Conservation (phyloP, 2,113 vertebrate species). For the Hemicordylus capensis region DNA sequence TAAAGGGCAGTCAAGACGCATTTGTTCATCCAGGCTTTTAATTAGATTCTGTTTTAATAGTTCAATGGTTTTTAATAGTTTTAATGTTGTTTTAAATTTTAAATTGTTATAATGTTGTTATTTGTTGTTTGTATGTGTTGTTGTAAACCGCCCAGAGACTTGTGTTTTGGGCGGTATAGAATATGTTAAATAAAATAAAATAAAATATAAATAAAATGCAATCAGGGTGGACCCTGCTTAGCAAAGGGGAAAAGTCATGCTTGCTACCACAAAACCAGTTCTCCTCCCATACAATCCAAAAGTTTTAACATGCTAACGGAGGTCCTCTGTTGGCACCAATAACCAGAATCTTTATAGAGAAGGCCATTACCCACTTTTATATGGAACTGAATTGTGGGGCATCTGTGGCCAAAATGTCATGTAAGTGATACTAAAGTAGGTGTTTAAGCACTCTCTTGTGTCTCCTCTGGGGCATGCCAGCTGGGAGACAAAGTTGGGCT, state of each 20-base stretch:
- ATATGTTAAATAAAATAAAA: too few species aligned
- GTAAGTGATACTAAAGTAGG: background rate
- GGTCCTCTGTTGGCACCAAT: background rate
- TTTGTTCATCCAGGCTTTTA: too few species aligned
- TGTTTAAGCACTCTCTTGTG: background rate
- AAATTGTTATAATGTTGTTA: too few species aligned
- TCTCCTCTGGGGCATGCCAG: background rate
- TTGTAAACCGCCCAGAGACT: background rate
- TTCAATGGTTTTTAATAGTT: too few species aligned
- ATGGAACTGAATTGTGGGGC: background rate
- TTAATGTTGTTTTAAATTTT: too few species aligned
- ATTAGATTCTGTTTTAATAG: too few species aligned
- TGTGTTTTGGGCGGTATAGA: too few species aligned
- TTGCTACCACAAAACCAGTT: too few species aligned
- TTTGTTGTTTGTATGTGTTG: background rate
- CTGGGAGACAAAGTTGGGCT: background rate
- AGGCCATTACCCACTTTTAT: background rate
- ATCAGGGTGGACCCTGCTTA: too few species aligned
- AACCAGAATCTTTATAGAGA: background rate
- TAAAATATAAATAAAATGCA: too few species aligned
- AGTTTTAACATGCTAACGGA: background rate
- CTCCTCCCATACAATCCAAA: background rate
- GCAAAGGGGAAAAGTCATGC: too few species aligned
- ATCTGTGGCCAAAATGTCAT: background rate
- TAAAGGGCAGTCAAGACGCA: too few species aligned